Evolutionary conservation across 1,140 invertebrate genomes (phyloP), one percentile per base, ranked within the genome.

Genomic region (Dendroctonus valens): DNA sequence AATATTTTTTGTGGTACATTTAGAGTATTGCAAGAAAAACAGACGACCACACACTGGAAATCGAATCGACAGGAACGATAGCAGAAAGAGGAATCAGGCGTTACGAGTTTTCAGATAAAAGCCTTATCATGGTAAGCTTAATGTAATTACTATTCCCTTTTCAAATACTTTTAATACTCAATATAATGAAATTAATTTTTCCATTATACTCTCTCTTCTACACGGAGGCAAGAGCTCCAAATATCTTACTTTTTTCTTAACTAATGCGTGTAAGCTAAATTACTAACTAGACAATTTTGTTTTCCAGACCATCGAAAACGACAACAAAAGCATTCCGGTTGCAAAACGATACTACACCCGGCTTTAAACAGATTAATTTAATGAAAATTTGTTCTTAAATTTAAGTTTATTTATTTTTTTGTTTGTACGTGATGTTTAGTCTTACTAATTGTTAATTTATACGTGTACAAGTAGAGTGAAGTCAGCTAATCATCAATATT

Each of bases 51-150:
- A 58, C 55, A 6, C 7, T 58, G 26, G 55, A 58, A 58, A 58
- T 58, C 12, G 55, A 58, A 58, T 58, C 55, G 6, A 44, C 41
- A 11, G 55, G 55, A 14, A 46, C 40, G 7, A 8, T 26, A n/a
- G 9, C 41, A 14, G 41, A 42, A 14, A 58, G 41, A 58, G 55
- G 55, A 11, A 58, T 58, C 26, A 58, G 55, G 38, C 55, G 55
- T 11, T 58, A 58, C 41, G 55, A 58, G 37, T 58, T 58, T 46
- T 44, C 41, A 44, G 41, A 58, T 42, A 58, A 46, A 58, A 58
- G 55, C 41, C 11, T 58, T 12, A 58, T 58, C 42, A 58, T 58
- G 55, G 55, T 58, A 44, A 58, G 55, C 12, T 14, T 15, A 58
- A 52, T 52, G 6, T 26, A 52, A 52, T 52, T 52, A 52, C 37